Evolutionary conservation across 2,113 vertebrate genomes (phyloP), one percentile per base, ranked within the genome.

Genomic region (Tringa solitaria): DNA sequence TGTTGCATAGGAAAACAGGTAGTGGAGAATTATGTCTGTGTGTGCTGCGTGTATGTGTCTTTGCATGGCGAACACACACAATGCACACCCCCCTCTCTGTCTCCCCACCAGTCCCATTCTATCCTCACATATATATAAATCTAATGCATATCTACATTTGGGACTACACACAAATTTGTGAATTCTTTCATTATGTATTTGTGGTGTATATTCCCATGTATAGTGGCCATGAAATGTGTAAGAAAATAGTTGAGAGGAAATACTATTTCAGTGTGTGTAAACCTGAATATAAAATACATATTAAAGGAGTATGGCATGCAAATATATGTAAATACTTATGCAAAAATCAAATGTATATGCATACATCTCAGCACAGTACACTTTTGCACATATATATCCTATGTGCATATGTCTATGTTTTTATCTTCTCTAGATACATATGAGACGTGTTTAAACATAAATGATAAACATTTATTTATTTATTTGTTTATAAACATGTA

Each of bases 1-100:
- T 84, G 35, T 93, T 98, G 65, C 74, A 82, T 72, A 87, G 60
- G 84, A 95, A 97, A 98, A 93, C n/a, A 93, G 46, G 79, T 45
- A 53, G 21, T 74, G 21, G 37, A 89, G 22, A 37, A 68, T 68
- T 78, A 74, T 26, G 0, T 63, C 19, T 51, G 0, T 53, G 24
- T 35, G 12, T 67, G 35, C 26, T 65, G 9, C 1, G 0, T 27
- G 21, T 1, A 3, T 43, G 28, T 12, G 2, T 54, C 3, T 27
- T 14, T 46, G 13, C 8, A 23, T n/a, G 17, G 35, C 16, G 77
- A 86, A 41, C 6, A 35, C 20, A 57, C 1, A 28, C 17, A 75
- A 60, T 45, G n/a, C 7, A 72, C 53, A 54, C 1, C 0, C 3
- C 26, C 1, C 2, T 21, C 10, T 18, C 9, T 10, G 8, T 46